phyloP scores from a whole-genome alignment of 2,888 invertebrate genomes.

The Callimorpha dominula region DNA sequence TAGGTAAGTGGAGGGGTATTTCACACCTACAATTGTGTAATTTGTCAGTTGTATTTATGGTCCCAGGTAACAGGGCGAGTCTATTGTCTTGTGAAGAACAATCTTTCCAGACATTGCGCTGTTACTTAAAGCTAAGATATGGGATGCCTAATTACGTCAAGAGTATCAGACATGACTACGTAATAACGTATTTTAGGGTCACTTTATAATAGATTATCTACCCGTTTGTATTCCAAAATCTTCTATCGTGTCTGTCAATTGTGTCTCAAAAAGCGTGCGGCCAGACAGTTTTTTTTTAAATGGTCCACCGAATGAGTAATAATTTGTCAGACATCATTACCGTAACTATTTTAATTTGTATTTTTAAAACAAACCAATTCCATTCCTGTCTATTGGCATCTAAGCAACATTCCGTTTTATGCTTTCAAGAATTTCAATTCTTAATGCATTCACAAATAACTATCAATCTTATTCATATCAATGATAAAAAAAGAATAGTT shows the following conservation, averaged over 20 bases:
- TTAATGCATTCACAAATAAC: no score
- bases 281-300: neutral
- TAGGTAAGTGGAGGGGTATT: neutral
- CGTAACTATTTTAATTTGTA: no score
- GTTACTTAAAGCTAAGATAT: neutral
- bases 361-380: no score
- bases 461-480: no score
- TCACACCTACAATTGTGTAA: neutral
- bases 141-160: no score
- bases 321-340: constrained; percentile 11
- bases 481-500: no score
- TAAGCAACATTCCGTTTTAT: no score
- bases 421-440: no score
- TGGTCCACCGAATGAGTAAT: neutral
- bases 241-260: neutral
- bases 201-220: neutral
- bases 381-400: no score
- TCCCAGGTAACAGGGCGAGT: neutral
- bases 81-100: neutral
- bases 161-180: neutral
- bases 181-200: neutral
- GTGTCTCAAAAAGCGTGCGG: neutral
- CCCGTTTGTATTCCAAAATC: neutral
- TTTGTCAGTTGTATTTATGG: neutral
- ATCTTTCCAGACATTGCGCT: neutral